Evolutionary conservation across 2,797 vertebrate species (phyloP).

Genomic region (Darevskia mixta): DNA sequence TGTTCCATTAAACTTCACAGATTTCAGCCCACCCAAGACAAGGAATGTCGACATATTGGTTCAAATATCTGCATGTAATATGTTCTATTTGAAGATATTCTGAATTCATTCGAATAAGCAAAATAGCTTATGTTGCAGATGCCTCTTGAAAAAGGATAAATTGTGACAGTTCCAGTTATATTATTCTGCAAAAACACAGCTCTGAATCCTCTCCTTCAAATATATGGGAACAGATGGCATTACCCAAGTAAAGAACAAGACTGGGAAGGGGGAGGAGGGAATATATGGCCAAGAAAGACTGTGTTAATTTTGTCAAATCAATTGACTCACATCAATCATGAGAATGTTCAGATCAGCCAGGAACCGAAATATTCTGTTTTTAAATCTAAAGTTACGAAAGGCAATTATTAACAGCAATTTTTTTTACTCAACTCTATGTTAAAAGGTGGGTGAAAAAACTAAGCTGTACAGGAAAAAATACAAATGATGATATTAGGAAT

Average conservation of each 20-base stretch:
- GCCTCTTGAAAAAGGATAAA: not conserved
- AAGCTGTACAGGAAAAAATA: not conserved
- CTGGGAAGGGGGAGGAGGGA: not conserved
- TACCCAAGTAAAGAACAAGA: conserved; percentile 5
- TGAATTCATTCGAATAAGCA: not conserved
- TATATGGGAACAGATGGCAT: conserved; percentile 9
- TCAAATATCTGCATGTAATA: not conserved
- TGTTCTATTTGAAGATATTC: not conserved
- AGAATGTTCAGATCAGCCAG: not conserved
- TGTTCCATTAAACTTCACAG: not conserved
- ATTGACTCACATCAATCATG: not conserved
- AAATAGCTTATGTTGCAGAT: not conserved
- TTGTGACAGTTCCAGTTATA: not conserved
- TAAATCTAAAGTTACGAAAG: not conserved
- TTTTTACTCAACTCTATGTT: not conserved
- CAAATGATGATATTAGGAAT: not conserved
- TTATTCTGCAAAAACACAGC: not conserved
- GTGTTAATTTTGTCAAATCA: not conserved
- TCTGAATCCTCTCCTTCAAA: not conserved
- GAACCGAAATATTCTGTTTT: not conserved
- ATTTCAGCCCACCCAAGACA: not conserved
- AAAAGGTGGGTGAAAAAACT: not conserved
- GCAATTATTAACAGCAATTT: not conserved
- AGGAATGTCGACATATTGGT: not conserved
- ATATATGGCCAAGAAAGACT: not conserved